These are phyloP conservation scores for Acipenser transmontanus DNA, from an alignment of 2,797 vertebrate genomes.

Conservation along the genomic window DNA sequence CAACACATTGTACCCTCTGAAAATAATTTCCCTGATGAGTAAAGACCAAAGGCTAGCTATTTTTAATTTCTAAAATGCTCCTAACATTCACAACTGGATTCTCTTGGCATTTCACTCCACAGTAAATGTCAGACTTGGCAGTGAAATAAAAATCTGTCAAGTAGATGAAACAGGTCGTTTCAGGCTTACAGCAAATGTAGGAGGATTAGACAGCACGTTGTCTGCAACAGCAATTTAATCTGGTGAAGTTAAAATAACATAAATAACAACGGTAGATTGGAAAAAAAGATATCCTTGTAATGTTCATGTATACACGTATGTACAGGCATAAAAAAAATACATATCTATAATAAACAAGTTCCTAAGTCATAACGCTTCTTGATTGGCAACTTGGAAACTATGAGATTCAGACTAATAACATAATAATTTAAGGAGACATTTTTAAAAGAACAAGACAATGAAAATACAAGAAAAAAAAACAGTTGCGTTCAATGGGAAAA, in stretches of 20 bases:
- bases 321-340: too few relatives aligned
- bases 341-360: too few relatives aligned
- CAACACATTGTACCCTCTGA: constrained; percentile 10
- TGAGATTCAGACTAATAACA: too few relatives aligned
- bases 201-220: neutral
- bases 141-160: constrained; percentile 8
- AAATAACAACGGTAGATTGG: too few relatives aligned
- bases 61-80: constrained; percentile 25
- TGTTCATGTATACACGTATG: too few relatives aligned
- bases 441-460: too few relatives aligned
- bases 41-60: constrained; percentile 23
- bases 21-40: constrained; percentile 11
- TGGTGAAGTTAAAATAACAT: neutral
- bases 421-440: too few relatives aligned
- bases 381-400: too few relatives aligned
- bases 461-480: too few relatives aligned
- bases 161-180: neutral
- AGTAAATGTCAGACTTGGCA: constrained; percentile 13
- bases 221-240: constrained; percentile 2
- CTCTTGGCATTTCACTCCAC: constrained; percentile 12
- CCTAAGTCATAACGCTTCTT: too few relatives aligned
- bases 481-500: too few relatives aligned
- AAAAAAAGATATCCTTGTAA: too few relatives aligned
- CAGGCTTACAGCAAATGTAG: neutral
- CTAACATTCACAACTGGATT: constrained; percentile 28